Percentiles rank a stretch among this genome's conserved stretches.
Evolutionary conservation across 2,888 invertebrate genomes (phyloP).

Genomic region (Parascotia fuliginaria): DNA sequence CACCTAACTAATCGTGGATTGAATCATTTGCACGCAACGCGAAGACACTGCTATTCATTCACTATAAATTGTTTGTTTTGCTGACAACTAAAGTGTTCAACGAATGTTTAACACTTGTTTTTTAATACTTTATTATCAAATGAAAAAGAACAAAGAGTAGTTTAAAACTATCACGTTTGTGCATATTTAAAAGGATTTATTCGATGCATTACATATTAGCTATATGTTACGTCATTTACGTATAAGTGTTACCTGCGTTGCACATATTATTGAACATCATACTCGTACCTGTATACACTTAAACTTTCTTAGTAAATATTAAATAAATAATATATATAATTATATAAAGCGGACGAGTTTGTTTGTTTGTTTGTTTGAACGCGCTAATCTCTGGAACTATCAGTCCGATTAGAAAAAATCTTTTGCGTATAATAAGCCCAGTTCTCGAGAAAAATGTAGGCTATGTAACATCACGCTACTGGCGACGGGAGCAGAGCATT

Average conservation of each 20-base stretch:
- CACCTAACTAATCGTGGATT: slow-evolving; percentile 3
- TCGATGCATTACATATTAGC: not conserved
- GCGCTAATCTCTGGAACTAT: too few relatives aligned
- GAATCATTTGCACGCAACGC: slow-evolving; percentile 13
- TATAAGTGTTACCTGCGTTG: not conserved
- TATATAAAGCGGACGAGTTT: too few relatives aligned
- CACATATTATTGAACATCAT: not conserved
- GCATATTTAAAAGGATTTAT: not conserved
- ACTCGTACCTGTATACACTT: too few relatives aligned
- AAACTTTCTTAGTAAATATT: too few relatives aligned
- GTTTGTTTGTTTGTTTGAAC: too few relatives aligned
- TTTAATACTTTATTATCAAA: slow-evolving; percentile 19
- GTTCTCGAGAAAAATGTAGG: too few relatives aligned
- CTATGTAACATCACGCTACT: too few relatives aligned
- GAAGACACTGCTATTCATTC: slow-evolving; percentile 17
- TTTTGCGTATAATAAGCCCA: too few relatives aligned
- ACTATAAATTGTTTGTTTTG: slow-evolving; percentile 38
- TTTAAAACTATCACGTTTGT: not conserved
- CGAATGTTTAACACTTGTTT: slow-evolving; percentile 31
- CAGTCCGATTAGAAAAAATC: too few relatives aligned
- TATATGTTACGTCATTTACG: not conserved
- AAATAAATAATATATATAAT: too few relatives aligned
- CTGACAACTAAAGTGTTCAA: slow-evolving; percentile 34
- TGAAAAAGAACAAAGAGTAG: slow-evolving; percentile 17
- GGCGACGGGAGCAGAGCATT: too few relatives aligned